phyloP scores from a whole-genome alignment of 2,797 vertebrate genomes.

The Gambusia yucatana region DNA sequence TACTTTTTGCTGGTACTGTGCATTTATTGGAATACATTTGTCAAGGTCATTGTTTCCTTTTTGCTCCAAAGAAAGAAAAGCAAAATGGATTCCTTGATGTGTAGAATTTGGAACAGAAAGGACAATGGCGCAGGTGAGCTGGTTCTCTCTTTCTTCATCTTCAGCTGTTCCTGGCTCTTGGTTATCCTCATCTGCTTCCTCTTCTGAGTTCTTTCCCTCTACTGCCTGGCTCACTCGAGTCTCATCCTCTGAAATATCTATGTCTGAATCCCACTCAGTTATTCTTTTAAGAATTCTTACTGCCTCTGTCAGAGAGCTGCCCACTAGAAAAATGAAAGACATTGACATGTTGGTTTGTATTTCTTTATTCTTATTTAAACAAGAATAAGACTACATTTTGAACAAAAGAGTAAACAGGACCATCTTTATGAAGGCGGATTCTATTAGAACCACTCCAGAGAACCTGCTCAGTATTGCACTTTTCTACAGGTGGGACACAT shows the following conservation, averaged over 20 bases:
- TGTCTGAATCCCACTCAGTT: not conserved
- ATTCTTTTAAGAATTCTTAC: not conserved
- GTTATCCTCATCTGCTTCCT: not conserved
- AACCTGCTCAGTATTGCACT: slow-evolving; percentile 47
- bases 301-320: not conserved
- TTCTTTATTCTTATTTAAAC: not conserved
- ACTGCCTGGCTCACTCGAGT: not conserved
- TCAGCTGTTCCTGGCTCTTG: not conserved
- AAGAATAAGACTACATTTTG: not conserved
- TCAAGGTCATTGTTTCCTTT: too few relatives aligned
- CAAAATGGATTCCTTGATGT: not conserved
- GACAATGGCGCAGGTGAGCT: not conserved
- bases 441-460: slow-evolving; percentile 40
- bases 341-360: not conserved
- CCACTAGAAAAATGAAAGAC: not conserved
- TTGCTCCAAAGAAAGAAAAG: too few relatives aligned
- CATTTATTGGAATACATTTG: too few relatives aligned
- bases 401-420: not conserved
- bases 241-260: not conserved
- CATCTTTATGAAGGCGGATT: slow-evolving; percentile 27
- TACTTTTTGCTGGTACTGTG: too few relatives aligned
- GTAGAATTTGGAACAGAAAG: not conserved
- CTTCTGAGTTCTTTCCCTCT: not conserved
- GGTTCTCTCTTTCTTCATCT: not conserved
- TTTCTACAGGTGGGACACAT: slow-evolving; percentile 69